A percentile compares a stretch with the other conserved stretches of the same genome.
phyloP scores from a whole-genome alignment of 2,888 invertebrate genomes.

The Orchestes rusci region DNA sequence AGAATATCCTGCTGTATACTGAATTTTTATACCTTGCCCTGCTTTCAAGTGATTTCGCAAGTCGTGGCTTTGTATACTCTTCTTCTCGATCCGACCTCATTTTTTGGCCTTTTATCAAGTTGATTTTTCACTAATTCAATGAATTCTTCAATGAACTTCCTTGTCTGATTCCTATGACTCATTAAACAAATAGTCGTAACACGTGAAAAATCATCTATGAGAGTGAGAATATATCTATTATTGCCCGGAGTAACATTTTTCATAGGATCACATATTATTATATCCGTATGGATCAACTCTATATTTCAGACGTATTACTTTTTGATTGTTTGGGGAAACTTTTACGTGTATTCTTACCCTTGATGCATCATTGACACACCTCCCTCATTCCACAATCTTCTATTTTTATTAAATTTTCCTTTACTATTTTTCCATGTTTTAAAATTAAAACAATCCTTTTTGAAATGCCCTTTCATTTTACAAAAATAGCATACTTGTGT shows the following conservation, averaged over 20 bases:
- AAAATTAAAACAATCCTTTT: constrained; percentile 6
- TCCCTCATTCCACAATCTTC: constrained; percentile 5
- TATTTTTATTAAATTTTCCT: constrained; percentile 3
- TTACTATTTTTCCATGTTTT: constrained; percentile 6
- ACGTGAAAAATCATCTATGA: constrained; percentile 29
- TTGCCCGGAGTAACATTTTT: constrained; percentile 11
- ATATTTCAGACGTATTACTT: constrained; percentile 4
- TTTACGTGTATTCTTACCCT: constrained; percentile 9
- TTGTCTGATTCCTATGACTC: constrained; percentile 27
- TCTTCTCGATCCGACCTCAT: constrained; percentile 10
- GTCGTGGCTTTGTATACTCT: constrained; percentile 8
- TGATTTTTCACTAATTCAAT: constrained; percentile 27
- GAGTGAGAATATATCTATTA: constrained; percentile 27
- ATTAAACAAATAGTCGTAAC: constrained; percentile 28
- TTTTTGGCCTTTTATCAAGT: constrained; percentile 19
- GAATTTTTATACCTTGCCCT: constrained; percentile 6
- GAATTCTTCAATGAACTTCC: constrained; percentile 21
- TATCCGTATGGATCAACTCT: constrained; percentile 13
- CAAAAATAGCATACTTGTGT: constrained; percentile 4
- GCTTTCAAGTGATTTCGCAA: constrained; percentile 8
- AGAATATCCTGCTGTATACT: no score
- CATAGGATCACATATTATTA: constrained; percentile 23
- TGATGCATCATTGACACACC: constrained; percentile 6
- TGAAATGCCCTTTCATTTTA: constrained; percentile 2
- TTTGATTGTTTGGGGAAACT: constrained; percentile 8